These are phyloP conservation scores for Aricia agestis DNA, from an alignment of 1,140 invertebrate species.

Conservation along the genomic window DNA sequence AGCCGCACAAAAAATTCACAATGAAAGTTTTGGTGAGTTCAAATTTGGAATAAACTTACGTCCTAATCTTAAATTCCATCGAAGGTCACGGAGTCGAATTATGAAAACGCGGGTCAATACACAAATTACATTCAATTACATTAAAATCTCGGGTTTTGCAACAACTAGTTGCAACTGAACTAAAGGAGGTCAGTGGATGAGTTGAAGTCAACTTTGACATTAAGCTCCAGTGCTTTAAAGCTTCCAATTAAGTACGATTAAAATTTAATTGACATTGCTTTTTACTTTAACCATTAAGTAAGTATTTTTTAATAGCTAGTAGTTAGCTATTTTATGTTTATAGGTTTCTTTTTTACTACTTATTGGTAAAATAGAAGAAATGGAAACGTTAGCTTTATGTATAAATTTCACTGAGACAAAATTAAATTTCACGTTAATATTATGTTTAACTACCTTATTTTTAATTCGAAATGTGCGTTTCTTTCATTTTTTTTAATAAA, in stretches of 20 bases:
- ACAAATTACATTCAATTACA: slow-evolving; percentile 12
- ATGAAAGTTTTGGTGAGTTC: slow-evolving; percentile 71
- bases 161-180: slow-evolving; percentile 8
- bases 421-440: too few relatives aligned
- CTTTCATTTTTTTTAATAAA: too few relatives aligned
- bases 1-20: slow-evolving; percentile 58
- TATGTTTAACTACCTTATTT: too few relatives aligned
- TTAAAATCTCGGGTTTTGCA: not conserved
- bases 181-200: slow-evolving; percentile 15
- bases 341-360: too few relatives aligned
- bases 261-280: not conserved
- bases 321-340: too few relatives aligned
- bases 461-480: too few relatives aligned
- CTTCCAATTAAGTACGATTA: not conserved
- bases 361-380: too few relatives aligned
- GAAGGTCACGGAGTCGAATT: not conserved
- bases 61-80: not conserved
- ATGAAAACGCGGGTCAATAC: slow-evolving; percentile 5
- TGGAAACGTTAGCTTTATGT: too few relatives aligned
- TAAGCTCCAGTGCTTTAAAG: not conserved
- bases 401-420: too few relatives aligned
- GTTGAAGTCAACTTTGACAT: slow-evolving; percentile 12
- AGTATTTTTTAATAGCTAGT: too few relatives aligned
- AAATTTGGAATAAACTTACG: slow-evolving; percentile 33
- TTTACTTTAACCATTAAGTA: not conserved